Conservation (phyloP, 2,797 vertebrate genomes). For the Echiichthys vipera region DNA sequence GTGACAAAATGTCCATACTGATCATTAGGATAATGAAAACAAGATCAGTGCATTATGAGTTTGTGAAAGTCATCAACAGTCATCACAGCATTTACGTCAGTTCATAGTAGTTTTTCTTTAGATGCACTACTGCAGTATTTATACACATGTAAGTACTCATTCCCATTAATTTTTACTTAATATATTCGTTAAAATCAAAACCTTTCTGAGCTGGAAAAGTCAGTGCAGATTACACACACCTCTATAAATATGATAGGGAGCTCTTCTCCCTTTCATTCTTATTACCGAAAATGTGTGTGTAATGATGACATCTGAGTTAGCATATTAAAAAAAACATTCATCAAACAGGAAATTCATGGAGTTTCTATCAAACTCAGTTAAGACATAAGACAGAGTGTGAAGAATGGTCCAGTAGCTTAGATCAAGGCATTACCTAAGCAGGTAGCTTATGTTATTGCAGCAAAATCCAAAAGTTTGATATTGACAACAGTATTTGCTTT, state of each 20-base stretch:
- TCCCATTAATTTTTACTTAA: not conserved
- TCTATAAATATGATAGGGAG: not conserved
- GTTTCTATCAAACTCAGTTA: conserved; percentile 30
- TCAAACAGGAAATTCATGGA: conserved; percentile 14
- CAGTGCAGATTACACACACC: not conserved
- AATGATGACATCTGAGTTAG: not conserved
- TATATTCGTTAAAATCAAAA: conserved; percentile 17
- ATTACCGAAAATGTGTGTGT: not conserved
- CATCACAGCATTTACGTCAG: conserved; percentile 1
- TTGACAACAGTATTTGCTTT: not conserved
- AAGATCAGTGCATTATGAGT: conserved; percentile 14
- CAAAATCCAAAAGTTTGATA: not conserved
- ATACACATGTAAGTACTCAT: not conserved
- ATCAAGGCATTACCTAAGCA: conserved; percentile 10
- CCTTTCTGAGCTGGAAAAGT: not conserved
- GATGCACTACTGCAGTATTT: conserved; percentile 40
- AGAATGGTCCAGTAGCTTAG: conserved; percentile 11
- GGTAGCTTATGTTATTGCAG: not conserved
- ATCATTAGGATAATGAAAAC: conserved; percentile 7
- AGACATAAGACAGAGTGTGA: conserved; percentile 4
- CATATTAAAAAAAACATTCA: not conserved
- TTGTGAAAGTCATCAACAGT: conserved; percentile 31
- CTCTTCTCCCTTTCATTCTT: not conserved
- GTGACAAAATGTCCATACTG: conserved; percentile 1
- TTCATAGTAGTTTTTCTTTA: conserved; percentile 3